Conservation (phyloP, 1,140 invertebrate species). For the Pseudomyrmex dendroicus region DNA sequence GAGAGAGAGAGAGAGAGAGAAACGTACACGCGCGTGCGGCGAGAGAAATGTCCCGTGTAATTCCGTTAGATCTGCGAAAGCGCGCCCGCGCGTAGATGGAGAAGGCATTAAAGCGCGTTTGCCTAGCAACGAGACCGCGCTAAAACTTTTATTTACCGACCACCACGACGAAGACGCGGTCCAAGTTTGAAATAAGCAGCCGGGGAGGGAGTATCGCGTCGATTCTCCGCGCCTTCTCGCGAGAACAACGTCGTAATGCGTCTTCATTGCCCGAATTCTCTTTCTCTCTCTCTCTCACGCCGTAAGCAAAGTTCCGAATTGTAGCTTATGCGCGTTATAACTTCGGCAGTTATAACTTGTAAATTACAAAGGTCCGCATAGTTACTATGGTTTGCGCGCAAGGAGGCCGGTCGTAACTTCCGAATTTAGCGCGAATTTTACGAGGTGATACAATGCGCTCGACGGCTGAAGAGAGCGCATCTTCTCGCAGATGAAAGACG, state of each 20-base stretch:
- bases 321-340: slow-evolving; percentile 55
- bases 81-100: slow-evolving; percentile 35
- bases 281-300: background rate
- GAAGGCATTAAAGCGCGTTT: slow-evolving; percentile 17
- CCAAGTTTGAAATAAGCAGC: slow-evolving; percentile 65
- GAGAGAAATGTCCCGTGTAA: slow-evolving; percentile 38
- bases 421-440: slow-evolving; percentile 50
- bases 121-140: background rate
- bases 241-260: slow-evolving; percentile 46
- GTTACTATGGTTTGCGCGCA: slow-evolving; percentile 19
- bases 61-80: slow-evolving; percentile 30
- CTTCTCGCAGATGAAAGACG: background rate
- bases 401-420: slow-evolving; percentile 59
- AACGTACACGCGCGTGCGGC: background rate
- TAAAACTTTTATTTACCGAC: slow-evolving; percentile 41
- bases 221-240: slow-evolving; percentile 53
- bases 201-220: slow-evolving; percentile 32
- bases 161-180: slow-evolving; percentile 10
- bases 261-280: slow-evolving; percentile 65
- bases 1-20: no score
- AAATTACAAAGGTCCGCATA: slow-evolving; percentile 66
- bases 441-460: slow-evolving; percentile 6
- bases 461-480: background rate
- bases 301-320: slow-evolving; percentile 61
- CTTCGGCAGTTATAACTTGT: slow-evolving; percentile 73